A percentile compares a stretch with the other conserved stretches of the same genome.
These are phyloP conservation scores for Hyaena hyaena DNA, from an alignment of 2,113 vertebrate genomes.

Conservation along the genomic window DNA sequence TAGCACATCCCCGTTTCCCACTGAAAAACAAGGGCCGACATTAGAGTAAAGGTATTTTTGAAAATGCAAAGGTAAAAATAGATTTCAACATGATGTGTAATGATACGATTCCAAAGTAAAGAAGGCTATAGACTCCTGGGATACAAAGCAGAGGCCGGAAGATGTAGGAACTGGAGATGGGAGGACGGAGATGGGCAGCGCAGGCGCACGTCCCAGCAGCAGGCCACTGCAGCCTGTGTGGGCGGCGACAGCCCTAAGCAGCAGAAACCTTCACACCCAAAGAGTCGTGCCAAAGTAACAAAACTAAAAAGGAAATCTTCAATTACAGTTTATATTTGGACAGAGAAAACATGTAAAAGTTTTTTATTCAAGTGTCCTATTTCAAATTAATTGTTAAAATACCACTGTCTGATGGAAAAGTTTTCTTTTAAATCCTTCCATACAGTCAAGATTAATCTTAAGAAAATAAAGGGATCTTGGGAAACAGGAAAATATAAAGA, in stretches of 20 bases:
- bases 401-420: background rate
- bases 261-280: background rate
- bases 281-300: background rate
- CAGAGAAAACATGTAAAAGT: background rate
- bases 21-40: background rate
- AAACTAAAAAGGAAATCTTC: background rate
- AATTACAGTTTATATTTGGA: background rate
- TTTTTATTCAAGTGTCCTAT: background rate
- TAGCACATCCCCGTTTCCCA: background rate
- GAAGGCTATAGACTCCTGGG: background rate
- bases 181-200: background rate
- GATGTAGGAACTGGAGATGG: background rate
- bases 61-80: background rate
- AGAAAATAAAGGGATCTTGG: constrained; percentile 21
- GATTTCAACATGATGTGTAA: background rate
- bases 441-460: background rate
- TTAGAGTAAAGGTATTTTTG: background rate
- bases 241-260: background rate
- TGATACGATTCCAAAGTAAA: background rate
- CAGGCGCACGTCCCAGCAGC: fast-evolving
- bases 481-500: constrained; percentile 12
- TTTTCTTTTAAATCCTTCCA: constrained; percentile 17
- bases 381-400: constrained; percentile 18
- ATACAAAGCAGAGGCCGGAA: background rate
- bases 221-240: background rate